Evolutionary conservation across 2,113 vertebrate species (phyloP), one percentile per base, ranked within the genome.

Genomic region (Solea solea): DNA sequence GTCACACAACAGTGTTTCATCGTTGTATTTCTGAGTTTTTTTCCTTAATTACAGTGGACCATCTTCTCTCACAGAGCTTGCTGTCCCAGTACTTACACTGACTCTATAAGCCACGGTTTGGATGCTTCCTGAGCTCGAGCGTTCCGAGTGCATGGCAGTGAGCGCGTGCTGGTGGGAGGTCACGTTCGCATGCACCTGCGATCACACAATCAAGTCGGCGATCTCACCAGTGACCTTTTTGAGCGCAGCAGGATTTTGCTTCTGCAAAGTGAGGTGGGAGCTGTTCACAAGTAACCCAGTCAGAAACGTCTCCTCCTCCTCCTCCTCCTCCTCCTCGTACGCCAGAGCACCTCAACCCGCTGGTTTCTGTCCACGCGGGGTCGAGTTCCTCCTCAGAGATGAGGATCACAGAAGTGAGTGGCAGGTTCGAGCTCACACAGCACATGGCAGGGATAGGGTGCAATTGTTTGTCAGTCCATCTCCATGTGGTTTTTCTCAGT

Each of bases 371-470:
- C 62, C 44, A 50, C 68, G n/a, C 1, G 1, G 41, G 34, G 5
- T 4, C 45, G 0, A 39, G 40, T 25, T 60, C 63, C 59, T 80
- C 61, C 69, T 60, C 67, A 64, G 62, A 63, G 61, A 69, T 16
- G 42, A 69, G 49, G 55, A 67, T 49, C 48, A 55, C n/a, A 12
- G 34, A 45, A 60, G 42, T 27, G 41, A 69, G 53, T 16, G 51
- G 54, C 53, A 2, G 67, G 61, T 69, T 15, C 59, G 72, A 69
- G 68, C 63, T 46, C 49, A 46, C 49, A 46, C 75, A 41, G 79
- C 78, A 81, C 79, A 83, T 75, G 63, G 82, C 87, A 89, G 88
- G 88, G 82, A 83, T 74, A 80, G 9, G 4, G 75, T 83, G 80
- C 80, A 70, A 78, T 87, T 64, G 48, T 75, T 78, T 69, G 74